Evolutionary conservation across 2,113 vertebrate species (phyloP), one percentile per base, ranked within the genome.

Genomic region (Nerophis lumbriciformis): DNA sequence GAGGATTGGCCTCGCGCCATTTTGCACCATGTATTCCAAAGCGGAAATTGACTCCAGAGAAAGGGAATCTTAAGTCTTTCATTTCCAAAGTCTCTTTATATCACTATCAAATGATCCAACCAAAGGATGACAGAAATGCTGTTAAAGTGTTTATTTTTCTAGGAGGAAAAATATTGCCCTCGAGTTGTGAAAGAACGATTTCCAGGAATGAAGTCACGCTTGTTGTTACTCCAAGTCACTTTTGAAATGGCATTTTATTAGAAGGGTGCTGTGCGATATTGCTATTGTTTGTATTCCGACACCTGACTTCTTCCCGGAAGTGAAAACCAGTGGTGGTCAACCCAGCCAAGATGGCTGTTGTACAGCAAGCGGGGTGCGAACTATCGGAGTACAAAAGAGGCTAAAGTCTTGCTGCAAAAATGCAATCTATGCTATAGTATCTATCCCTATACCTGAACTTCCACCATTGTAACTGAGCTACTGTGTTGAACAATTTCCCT

Each of bases 121-220:
- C 14, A 48, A 64, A 53, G 72, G 38, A 54, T 83, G 72, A 79
- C 73, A 61, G 71, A 67, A 75, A 77, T 71, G 56, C 65, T 71
- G 79, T 78, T 77, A 71, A 77, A 77, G 75, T 78, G 78, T 84
- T 88, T 81, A 76, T 74, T 71, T 61, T 63, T 68, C 71, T 69
- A 63, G 60, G 63, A 44, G 75, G 66, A 78, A 81, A 72, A 48
- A 55, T 58, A 59, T 78, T 35, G 36, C 59, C 63, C 39, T 54
- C 55, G 65, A 78, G 68, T 71, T 62, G 42, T 44, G 19, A 11
- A 16, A 78, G 72, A 83, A 82, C 76, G 72, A 70, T 79, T 73
- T 62, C 71, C 13, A 76, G 92, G 92, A 81, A 90, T 91, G 93
- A 94, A 93, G 90, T 94, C 93, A 80, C 77, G 65, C 68, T 86